Evolutionary conservation across 2,797 vertebrate species (phyloP).

Genomic region (Gambelia wislizenii): DNA sequence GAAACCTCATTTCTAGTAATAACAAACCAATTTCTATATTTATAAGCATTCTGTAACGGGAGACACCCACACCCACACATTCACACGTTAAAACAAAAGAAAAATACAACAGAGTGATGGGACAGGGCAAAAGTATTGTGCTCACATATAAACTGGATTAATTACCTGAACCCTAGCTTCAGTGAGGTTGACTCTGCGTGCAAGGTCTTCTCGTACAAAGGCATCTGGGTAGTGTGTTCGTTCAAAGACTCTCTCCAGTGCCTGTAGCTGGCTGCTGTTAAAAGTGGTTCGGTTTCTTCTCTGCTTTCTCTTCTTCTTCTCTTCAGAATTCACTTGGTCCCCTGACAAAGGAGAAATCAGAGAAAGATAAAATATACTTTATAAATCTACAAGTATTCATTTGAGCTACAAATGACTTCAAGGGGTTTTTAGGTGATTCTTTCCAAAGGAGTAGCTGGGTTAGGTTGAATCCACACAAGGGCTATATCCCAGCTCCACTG

Average conservation of each 20-base stretch:
- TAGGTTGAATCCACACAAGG: too few relatives aligned
- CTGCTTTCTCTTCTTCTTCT: slow-evolving; percentile 99
- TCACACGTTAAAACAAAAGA: background rate
- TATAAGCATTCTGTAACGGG: too few relatives aligned
- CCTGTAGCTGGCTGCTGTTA: slow-evolving; percentile 98
- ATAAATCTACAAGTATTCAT: background rate
- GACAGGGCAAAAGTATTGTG: background rate
- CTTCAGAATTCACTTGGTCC: slow-evolving; percentile 95
- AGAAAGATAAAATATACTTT: background rate
- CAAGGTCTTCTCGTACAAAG: slow-evolving; percentile 96
- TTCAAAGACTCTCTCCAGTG: slow-evolving; percentile 96
- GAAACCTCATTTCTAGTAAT: background rate
- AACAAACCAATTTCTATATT: too few relatives aligned
- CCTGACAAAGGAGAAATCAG: slow-evolving; percentile 77
- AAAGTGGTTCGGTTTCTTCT: slow-evolving; percentile 96
- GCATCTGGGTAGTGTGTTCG: slow-evolving; percentile 97
- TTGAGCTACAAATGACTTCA: background rate
- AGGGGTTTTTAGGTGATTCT: background rate
- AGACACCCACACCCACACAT: too few relatives aligned
- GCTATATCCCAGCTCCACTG: too few relatives aligned
- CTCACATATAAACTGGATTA: background rate
- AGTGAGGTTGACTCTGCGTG: slow-evolving; percentile 96
- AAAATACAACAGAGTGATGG: background rate
- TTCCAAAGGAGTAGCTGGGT: too few relatives aligned
- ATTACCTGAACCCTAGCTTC: slow-evolving; percentile 97